Conservation (phyloP, 2,888 invertebrate species). For the Ctena decussata region DNA sequence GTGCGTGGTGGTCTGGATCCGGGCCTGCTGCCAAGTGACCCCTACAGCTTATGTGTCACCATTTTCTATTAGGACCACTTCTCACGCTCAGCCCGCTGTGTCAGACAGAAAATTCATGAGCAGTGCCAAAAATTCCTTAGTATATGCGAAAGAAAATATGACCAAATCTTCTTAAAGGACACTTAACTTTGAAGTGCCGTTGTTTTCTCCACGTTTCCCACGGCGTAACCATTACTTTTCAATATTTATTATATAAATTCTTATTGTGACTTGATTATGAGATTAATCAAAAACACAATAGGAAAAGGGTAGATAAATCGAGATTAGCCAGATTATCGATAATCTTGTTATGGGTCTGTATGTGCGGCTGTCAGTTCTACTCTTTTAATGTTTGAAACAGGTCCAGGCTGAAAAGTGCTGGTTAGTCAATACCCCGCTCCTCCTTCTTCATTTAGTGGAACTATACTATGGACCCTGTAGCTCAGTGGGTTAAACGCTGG, state of each 20-base stretch:
- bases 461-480: no score
- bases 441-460: no score
- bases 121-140: not conserved
- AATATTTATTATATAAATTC: constrained; percentile 25
- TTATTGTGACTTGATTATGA: constrained; percentile 51
- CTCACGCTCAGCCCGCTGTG: constrained; percentile 1
- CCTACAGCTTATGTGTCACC: not conserved
- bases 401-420: not conserved
- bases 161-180: not conserved
- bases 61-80: not conserved
- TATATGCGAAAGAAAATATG: not conserved
- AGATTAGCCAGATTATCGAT: constrained; percentile 5
- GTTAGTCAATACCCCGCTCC: no score
- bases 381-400: not conserved
- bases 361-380: not conserved
- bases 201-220: not conserved
- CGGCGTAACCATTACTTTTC: constrained; percentile 8
- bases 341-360: not conserved
- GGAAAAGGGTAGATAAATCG: not conserved
- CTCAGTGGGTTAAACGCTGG: no score
- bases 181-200: constrained; percentile 14
- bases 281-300: constrained; percentile 51
- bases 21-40: no score
- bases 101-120: not conserved
- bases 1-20: no score